Base-by-base conservation (phyloP, 2,797 vertebrate genomes). In the Mergus octosetaceus region DNA sequence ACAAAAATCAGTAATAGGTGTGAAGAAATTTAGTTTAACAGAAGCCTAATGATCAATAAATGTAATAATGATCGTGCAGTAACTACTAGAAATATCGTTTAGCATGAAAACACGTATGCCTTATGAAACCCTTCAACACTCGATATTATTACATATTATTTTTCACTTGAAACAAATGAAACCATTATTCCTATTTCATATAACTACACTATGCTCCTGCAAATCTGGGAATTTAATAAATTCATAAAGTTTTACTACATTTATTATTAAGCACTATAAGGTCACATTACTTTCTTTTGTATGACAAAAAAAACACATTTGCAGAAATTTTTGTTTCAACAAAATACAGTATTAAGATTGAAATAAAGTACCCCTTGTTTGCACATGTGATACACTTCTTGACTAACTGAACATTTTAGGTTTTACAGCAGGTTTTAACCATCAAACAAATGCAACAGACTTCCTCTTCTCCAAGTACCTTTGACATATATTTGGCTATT, bases 401-500 rank as follows among this genome's bases (percentile, higher is more conserved):
- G 36, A 73, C 19, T 75, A 34, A 68, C 22, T 38, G 36, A 78
- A 34, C 11, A 66, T 24, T 79, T 87, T 72, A 20, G 68, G n/a
- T 56, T 89, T 87, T 57, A 71, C 62, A 21, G 7, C 9, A 92
- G 30, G 27, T 85, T 89, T 79, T 68, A 74, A 77, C 11, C n/a
- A 68, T 20, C 34, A 80, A 28, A 17, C 0, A 1, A 7, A 49
- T 14, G 18, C 17, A 72, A 58, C 0, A 45, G 7, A 78, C 9
- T 30, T 72, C 13, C 10, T 69, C 16, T 77, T 71, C 32, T 69
- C 20, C 36, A 71, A 16, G 57, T 41, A 85, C 74, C 32, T 47
- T 39, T 77, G 30, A 27, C 6, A 56, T 21, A 20, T 7, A 47
- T 1, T 22, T 30, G 9, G 13, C 64, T 76, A 68, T 49, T 71